Evolutionary conservation across 2,888 invertebrate species (phyloP), one percentile per base, ranked within the genome.

Genomic region (Leuctra nigra): DNA sequence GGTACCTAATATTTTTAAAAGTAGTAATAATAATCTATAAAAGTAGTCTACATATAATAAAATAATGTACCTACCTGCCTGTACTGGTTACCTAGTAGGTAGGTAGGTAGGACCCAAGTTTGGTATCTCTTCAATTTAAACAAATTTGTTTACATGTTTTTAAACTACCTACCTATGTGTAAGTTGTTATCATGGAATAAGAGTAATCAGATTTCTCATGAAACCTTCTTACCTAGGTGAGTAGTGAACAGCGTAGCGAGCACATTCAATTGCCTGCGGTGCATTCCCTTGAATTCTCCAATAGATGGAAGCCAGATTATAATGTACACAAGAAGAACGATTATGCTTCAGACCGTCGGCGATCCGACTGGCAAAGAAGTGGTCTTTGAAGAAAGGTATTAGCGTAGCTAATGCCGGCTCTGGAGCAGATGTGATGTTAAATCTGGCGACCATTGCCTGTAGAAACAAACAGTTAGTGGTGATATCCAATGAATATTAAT

Each of bases 261-360:
- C 78, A 71, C 91, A 91, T 66, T 91, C 88, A 54, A 90, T 72
- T n/a, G 89, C 87, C 64, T 84, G 82, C n/a, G 79, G 78, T 1
- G 86, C 82, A 56, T 62, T 53, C 13, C 89, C 90, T 66, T 79
- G 78, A 1, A 84, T 79, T 62, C 88, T 75, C 90, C 90, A 91
- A 72, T 83, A 90, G 63, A 87, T 76, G 1, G 87, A 81, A 29
- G 87, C 90, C 71, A 89, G 77, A 68, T 88, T 87, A 66, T 87
- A 84, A 67, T 88, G 80, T 29, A 88, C 70, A 90, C 90, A 91
- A 0, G 87, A 88, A 1, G 85, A 81, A 54, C 74, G 77, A 68
- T 89, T 89, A 67, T 78, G 76, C 61, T 73, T 71, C 7, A 90
- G 72, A 6, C 79, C 79, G 57, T 77, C 72, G 14, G 81, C 75